Base-by-base conservation (phyloP, 2,888 invertebrate species). In the Scrobipalpa atriplicella region DNA sequence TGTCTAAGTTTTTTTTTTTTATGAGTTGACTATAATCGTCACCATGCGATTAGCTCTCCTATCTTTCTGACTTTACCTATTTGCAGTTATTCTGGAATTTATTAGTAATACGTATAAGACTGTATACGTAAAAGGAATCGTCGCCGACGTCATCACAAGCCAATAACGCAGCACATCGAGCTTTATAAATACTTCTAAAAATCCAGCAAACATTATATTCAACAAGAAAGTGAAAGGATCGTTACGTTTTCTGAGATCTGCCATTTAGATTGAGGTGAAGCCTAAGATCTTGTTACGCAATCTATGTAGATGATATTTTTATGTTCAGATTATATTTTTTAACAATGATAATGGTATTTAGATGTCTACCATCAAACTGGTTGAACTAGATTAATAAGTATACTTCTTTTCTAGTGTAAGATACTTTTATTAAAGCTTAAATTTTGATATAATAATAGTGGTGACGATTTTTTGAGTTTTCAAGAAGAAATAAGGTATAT, bases 211-310 rank as follows among this genome's bases (percentile, higher is more conserved):
- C 64, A 61, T 61, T 36, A 47, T 58, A 64, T 67, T 60, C 9
- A 61, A 56, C 47, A 47, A 47, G 64, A 69, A 70, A 71, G 70
- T 70, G 72, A 74, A 74, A 74, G 71, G 65, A 68, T 67, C 66
- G 67, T 58, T 41, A 38, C 47, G 61, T 61, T 68, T 69, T 68
- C 43, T 51, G 52, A 52, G 64, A 63, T 66, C 61, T 58, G 54
- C 51, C 21, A 9, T 65, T 38, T 16, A 63, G 9, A 66, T 39
- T 39, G 67, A 67, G 52, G n/a, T 39, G 39, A 18, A 60, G 38
- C 43, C 29, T 19, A 64, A 21, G n/a, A n/a, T n/a, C n/a, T 7
- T 13, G 8, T 36, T 56, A 11, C 11, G 10, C 29, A 9, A 51
- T 39, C 43, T 10, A 54, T 0, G 0, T 54, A 18, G 10, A 36